These are phyloP conservation scores for Cynopterus brachyotis DNA, from an alignment of 2,113 vertebrate species.

Conservation along the genomic window DNA sequence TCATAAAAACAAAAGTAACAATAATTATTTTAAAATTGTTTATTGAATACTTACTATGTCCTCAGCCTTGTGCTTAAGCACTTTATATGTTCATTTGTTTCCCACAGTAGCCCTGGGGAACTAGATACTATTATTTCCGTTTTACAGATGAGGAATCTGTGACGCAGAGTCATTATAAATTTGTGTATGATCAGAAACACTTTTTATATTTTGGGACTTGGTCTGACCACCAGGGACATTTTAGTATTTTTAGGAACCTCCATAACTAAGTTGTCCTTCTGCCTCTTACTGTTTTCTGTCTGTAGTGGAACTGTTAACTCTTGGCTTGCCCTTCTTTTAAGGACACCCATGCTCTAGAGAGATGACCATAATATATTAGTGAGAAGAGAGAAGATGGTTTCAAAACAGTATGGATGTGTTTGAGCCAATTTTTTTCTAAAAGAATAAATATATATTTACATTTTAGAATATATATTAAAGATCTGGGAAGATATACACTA, in stretches of 20 bases:
- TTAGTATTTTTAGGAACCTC: background rate
- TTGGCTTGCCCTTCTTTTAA: background rate
- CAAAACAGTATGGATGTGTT: background rate
- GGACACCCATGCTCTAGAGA: background rate
- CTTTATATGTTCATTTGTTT: background rate
- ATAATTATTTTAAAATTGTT: background rate
- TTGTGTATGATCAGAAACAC: background rate
- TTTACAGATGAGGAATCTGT: background rate
- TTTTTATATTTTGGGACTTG: background rate
- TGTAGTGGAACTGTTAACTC: background rate
- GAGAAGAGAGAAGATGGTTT: background rate
- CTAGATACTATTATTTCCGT: background rate
- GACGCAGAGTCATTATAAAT: background rate
- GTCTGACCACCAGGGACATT: background rate
- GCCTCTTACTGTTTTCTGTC: background rate
- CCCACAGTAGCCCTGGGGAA: background rate
- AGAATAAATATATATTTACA: background rate
- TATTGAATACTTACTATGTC: background rate
- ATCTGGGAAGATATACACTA: background rate
- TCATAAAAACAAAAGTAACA: background rate
- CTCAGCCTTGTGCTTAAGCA: background rate
- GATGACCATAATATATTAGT: background rate
- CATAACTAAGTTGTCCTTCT: background rate
- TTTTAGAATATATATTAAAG: conserved; percentile 7
- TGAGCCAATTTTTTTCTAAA: background rate